Conservation (phyloP, 2,888 invertebrate genomes). For the Andrena bucephala region DNA sequence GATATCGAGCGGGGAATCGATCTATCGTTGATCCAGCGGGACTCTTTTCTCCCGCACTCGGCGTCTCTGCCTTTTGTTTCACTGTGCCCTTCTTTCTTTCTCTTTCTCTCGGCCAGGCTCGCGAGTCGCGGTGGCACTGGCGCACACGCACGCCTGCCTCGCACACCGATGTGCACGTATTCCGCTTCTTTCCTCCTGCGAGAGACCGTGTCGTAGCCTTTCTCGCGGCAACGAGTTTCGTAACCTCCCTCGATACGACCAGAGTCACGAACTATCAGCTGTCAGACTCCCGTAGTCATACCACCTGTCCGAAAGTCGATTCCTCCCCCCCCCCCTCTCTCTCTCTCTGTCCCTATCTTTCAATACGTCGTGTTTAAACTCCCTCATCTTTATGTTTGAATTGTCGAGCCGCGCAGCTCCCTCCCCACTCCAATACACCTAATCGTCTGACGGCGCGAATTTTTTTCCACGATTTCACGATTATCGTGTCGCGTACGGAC, state of each 20-base stretch:
- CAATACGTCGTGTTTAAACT: neutral
- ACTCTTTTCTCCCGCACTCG: slow-evolving; percentile 22
- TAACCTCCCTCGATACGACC: slow-evolving; percentile 66
- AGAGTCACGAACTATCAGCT: slow-evolving; percentile 72
- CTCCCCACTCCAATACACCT: neutral
- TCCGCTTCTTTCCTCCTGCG: slow-evolving; percentile 42
- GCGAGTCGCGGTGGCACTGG: slow-evolving; percentile 33
- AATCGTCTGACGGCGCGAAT: too few relatives aligned
- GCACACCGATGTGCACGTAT: slow-evolving; percentile 28
- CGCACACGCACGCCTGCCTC: slow-evolving; percentile 37
- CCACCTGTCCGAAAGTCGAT: slow-evolving; percentile 71
- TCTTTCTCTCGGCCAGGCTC: slow-evolving; percentile 19
- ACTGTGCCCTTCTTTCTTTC: slow-evolving; percentile 27
- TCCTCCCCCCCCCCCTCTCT: neutral
- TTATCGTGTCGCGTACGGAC: neutral
- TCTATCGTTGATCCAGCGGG: slow-evolving; percentile 15
- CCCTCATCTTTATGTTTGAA: neutral
- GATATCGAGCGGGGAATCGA: slow-evolving; percentile 35
- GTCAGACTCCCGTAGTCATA: slow-evolving; percentile 63
- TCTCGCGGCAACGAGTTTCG: slow-evolving; percentile 67
- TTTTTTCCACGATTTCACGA: neutral
- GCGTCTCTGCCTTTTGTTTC: slow-evolving; percentile 46
- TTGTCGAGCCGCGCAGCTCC: neutral
- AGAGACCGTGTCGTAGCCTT: slow-evolving; percentile 48
- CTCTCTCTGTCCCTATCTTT: neutral